A percentile compares a stretch with the other conserved stretches of the same genome.
These are phyloP conservation scores for Epistrophella euchroma DNA, from an alignment of 2,888 invertebrate species.

Conservation along the genomic window DNA sequence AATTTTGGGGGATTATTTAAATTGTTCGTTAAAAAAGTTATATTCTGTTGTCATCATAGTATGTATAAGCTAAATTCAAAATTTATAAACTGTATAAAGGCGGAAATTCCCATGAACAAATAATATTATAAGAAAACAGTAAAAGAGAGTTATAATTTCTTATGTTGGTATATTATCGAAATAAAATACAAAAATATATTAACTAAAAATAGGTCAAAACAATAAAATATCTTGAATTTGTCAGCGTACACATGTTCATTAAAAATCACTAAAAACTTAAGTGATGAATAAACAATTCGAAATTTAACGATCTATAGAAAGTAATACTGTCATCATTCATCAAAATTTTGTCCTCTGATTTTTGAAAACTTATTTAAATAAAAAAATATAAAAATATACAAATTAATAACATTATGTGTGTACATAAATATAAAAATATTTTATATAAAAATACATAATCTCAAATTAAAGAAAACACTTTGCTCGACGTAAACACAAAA, in stretches of 20 bases:
- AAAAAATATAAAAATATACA: neutral
- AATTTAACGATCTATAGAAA: neutral
- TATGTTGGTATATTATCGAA: too few species aligned
- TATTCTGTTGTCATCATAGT: too few species aligned
- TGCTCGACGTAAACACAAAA: neutral
- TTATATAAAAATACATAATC: neutral
- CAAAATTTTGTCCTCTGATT: neutral
- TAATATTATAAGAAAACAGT: too few species aligned
- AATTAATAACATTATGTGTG: neutral
- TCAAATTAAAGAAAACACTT: neutral
- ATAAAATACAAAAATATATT: neutral
- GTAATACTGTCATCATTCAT: neutral
- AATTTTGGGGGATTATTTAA: too few species aligned
- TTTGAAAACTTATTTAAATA: constrained; percentile 4
- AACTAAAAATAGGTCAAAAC: constrained; percentile 12
- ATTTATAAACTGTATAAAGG: too few species aligned
- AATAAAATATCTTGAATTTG: neutral
- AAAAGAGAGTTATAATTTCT: too few species aligned
- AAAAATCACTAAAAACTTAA: neutral
- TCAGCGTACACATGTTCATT: neutral
- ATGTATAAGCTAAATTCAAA: too few species aligned
- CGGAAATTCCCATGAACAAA: too few species aligned
- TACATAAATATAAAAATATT: neutral
- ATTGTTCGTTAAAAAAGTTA: too few species aligned
- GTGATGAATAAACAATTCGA: neutral